Conservation (phyloP, 2,113 vertebrate species). For the Lepus timidus region DNA sequence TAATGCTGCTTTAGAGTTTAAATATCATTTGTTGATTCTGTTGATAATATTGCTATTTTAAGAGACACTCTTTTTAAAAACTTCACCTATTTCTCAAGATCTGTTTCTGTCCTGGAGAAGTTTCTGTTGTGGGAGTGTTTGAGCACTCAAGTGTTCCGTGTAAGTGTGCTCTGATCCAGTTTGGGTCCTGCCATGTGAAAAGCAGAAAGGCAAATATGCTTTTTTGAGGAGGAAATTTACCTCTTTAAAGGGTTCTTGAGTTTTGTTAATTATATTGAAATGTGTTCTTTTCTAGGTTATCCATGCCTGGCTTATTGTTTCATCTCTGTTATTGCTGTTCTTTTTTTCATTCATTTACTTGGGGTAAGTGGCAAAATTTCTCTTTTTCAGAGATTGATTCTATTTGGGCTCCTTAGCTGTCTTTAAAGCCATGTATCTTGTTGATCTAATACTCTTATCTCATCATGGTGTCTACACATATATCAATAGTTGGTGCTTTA, state of each 20-base stretch:
- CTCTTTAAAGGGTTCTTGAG: not conserved
- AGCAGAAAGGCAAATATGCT: not conserved
- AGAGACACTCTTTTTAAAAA: not conserved
- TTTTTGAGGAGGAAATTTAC: not conserved
- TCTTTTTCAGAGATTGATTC: conserved; percentile 23
- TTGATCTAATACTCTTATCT: conserved; percentile 25
- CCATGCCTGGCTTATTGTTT: conserved; percentile 98
- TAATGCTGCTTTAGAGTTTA: conserved; percentile 17
- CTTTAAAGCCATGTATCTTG: conserved; percentile 31
- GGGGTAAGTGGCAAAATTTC: conserved; percentile 91
- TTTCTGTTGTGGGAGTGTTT: conserved; percentile 45
- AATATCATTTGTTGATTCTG: conserved; percentile 24
- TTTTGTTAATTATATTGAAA: conserved; percentile 59
- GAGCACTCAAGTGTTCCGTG: not conserved
- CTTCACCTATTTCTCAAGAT: conserved; percentile 20
- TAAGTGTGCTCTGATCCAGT: not conserved
- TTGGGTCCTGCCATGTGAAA: conserved; percentile 11
- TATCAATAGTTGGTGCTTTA: not conserved
- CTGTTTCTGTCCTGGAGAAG: not conserved
- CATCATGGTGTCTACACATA: not conserved
- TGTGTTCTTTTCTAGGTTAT: conserved; percentile 92
- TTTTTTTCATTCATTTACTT: conserved; percentile 99
- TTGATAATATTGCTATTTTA: conserved; percentile 29
- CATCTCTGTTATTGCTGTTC: conserved; percentile 97
- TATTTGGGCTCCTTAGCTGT: not conserved